Evolutionary conservation across 2,113 vertebrate genomes (phyloP).

Genomic region (Anser cygnoides): DNA sequence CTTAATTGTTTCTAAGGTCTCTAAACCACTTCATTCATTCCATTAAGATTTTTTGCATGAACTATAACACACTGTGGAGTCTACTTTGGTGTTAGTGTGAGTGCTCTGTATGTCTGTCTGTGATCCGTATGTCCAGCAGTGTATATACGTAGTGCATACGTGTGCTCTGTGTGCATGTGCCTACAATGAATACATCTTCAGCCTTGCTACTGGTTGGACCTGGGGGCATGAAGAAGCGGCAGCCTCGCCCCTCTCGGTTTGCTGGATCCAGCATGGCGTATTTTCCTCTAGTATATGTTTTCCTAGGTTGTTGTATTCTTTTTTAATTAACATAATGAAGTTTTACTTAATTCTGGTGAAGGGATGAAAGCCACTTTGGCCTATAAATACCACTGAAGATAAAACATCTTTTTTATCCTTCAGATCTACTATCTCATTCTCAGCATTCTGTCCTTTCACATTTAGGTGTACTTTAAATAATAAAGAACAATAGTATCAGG

Average conservation of each 20-base stretch:
- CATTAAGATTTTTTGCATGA: neutral
- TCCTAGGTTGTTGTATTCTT: neutral
- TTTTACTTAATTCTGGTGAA: neutral
- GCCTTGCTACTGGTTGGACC: neutral
- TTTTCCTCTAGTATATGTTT: neutral
- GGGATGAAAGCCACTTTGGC: neutral
- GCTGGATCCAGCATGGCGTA: neutral
- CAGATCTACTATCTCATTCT: neutral
- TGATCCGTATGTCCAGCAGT: neutral
- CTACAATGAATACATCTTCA: neutral
- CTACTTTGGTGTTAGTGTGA: neutral
- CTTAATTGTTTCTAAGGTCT: neutral
- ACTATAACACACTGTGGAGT: neutral
- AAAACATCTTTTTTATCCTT: neutral
- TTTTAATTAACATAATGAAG: neutral
- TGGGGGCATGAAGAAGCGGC: neutral
- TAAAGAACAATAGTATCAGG: neutral
- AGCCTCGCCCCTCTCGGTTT: neutral
- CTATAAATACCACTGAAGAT: neutral
- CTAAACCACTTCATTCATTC: neutral
- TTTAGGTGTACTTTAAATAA: neutral
- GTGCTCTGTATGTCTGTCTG: neutral
- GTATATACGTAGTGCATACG: fast-evolving
- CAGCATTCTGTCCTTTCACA: neutral
- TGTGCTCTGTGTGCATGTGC: fast-evolving